Conservation (phyloP, 2,797 vertebrate species). For the Helostoma temminkii region DNA sequence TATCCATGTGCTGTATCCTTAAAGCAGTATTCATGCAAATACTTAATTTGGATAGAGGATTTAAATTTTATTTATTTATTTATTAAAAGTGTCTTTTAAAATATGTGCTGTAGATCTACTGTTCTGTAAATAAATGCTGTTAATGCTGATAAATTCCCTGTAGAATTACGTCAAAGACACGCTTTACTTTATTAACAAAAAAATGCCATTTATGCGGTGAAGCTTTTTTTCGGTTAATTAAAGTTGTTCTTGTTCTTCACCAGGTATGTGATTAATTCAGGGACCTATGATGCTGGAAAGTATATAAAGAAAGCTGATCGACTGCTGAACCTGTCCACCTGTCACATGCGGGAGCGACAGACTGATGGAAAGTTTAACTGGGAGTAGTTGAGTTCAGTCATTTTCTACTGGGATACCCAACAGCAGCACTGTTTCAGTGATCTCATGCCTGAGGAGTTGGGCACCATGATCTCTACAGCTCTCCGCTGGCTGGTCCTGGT, state of each 20-base stretch:
- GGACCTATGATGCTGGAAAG: background rate
- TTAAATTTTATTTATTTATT: too few species aligned
- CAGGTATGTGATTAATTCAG: conserved; percentile 34
- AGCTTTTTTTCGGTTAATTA: background rate
- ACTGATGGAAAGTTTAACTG: conserved; percentile 29
- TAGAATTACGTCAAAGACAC: background rate
- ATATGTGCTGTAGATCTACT: background rate
- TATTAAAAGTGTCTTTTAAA: too few species aligned
- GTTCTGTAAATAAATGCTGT: background rate
- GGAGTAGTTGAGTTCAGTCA: background rate
- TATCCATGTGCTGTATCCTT: too few species aligned
- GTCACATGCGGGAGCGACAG: background rate
- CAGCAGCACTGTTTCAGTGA: conserved; percentile 6
- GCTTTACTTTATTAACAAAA: background rate
- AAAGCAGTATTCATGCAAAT: too few species aligned
- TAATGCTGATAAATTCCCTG: too few species aligned
- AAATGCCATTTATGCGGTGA: background rate
- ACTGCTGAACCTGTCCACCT: conserved; percentile 13
- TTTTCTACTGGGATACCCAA: conserved; percentile 18
- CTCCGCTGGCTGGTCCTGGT: conserved; percentile 82
- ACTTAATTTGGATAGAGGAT: too few species aligned
- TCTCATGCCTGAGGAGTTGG: conserved; percentile 8
- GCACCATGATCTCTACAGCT: conserved; percentile 73
- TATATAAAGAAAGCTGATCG: conserved; percentile 24
- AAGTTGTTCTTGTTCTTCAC: conserved; percentile 23